phyloP scores from a whole-genome alignment of 2,113 vertebrate species.

The Otis tarda region DNA sequence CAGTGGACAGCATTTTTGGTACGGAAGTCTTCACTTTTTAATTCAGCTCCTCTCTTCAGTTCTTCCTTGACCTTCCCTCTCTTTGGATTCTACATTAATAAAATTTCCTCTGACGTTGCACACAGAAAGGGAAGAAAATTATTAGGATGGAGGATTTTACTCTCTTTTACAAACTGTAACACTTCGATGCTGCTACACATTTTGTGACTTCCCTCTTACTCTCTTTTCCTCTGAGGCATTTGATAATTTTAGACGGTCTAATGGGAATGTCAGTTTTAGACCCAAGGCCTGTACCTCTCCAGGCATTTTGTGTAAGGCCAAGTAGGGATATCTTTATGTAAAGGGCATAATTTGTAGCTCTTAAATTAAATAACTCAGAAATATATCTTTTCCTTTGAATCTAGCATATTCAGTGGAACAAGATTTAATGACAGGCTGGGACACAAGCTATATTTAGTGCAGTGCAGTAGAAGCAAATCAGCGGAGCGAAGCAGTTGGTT shows the following conservation, averaged over 20 bases:
- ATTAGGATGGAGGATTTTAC: neutral
- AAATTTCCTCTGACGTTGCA: neutral
- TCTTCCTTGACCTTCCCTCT: neutral
- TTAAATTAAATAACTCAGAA: neutral
- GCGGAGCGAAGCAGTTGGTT: neutral
- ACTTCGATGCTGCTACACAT: neutral
- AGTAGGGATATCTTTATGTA: neutral
- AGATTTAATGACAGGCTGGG: neutral
- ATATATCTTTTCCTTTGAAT: neutral
- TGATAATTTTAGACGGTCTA: slow-evolving; percentile 21
- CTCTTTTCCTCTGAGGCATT: neutral
- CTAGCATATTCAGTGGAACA: neutral
- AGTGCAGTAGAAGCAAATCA: neutral
- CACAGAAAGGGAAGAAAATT: neutral
- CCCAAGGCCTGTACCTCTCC: neutral
- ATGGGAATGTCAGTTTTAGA: neutral
- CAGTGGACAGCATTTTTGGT: neutral
- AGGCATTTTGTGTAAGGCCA: neutral
- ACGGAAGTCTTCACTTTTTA: neutral
- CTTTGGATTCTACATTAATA: neutral
- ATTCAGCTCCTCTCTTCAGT: neutral
- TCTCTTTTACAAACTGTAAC: neutral
- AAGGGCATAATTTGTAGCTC: neutral
- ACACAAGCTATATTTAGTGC: neutral
- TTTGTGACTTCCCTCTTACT: neutral